A percentile compares a stretch with the other conserved stretches of the same genome.
Evolutionary conservation across 2,113 vertebrate genomes (phyloP).

Genomic region (Toxostoma redivivum): DNA sequence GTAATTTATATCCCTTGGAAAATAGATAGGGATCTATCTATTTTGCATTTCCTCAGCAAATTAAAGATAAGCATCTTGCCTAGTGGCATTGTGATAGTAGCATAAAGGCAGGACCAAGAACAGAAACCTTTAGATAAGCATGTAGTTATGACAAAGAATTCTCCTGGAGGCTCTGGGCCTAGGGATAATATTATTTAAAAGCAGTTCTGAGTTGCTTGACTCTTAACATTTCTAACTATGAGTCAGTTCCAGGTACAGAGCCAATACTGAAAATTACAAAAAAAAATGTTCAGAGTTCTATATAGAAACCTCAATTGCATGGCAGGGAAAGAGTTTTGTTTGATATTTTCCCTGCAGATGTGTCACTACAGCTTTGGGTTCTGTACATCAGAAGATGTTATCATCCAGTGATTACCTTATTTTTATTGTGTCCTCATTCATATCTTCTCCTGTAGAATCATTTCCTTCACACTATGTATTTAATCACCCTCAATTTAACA

Average conservation of each 20-base stretch:
- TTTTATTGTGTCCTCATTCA: neutral
- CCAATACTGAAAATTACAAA: neutral
- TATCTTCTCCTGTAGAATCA: neutral
- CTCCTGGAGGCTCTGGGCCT: neutral
- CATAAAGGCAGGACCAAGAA: neutral
- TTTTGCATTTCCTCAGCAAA: neutral
- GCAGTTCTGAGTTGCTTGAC: neutral
- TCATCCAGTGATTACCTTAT: neutral
- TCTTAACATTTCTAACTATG: neutral
- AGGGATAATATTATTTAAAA: neutral
- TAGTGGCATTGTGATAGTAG: neutral
- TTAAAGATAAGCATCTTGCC: neutral
- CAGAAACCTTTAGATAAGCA: neutral
- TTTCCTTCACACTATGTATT: neutral
- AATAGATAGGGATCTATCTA: neutral
- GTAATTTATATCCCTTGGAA: neutral
- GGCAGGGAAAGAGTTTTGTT: neutral
- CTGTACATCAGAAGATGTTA: neutral
- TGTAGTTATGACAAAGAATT: neutral
- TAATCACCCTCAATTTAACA: slow-evolving; percentile 43
- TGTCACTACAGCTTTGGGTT: neutral
- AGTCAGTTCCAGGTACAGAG: neutral
- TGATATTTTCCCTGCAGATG: neutral
- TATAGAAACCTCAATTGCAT: neutral
- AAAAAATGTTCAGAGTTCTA: neutral